Evolutionary conservation across 2,113 vertebrate genomes (phyloP).

Genomic region (Malurus elegans): DNA sequence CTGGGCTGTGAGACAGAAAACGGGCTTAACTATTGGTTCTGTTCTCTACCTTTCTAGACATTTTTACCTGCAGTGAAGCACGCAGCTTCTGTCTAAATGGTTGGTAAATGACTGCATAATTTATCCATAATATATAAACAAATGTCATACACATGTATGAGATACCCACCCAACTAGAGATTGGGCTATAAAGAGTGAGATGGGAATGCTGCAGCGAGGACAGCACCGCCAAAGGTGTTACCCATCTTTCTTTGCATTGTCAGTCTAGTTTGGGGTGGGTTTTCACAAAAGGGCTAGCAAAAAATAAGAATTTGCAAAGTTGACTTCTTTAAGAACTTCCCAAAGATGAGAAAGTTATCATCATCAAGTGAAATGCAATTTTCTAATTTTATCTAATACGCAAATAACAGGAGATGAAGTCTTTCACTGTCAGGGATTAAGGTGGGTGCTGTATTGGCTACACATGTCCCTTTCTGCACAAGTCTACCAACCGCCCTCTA

Average conservation of each 20-base stretch:
- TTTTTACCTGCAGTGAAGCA: neutral
- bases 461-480: neutral
- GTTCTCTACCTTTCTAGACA: neutral
- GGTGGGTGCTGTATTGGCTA: neutral
- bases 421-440: neutral
- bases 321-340: neutral
- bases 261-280: neutral
- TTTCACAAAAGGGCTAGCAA: neutral
- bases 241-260: neutral
- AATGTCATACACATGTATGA: accelerated
- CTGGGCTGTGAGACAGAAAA: neutral
- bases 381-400: neutral
- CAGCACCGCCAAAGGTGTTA: neutral
- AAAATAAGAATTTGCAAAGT: neutral
- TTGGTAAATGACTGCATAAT: neutral
- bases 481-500: neutral
- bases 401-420: neutral
- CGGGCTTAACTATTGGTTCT: neutral
- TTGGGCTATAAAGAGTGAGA: accelerated
- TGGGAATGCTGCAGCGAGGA: neutral
- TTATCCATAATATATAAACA: neutral
- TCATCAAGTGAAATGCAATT: neutral
- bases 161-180: neutral
- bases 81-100: neutral
- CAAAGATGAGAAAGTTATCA: neutral